Base-by-base conservation (phyloP, 2,797 vertebrate species). In the Babyrousa celebensis region DNA sequence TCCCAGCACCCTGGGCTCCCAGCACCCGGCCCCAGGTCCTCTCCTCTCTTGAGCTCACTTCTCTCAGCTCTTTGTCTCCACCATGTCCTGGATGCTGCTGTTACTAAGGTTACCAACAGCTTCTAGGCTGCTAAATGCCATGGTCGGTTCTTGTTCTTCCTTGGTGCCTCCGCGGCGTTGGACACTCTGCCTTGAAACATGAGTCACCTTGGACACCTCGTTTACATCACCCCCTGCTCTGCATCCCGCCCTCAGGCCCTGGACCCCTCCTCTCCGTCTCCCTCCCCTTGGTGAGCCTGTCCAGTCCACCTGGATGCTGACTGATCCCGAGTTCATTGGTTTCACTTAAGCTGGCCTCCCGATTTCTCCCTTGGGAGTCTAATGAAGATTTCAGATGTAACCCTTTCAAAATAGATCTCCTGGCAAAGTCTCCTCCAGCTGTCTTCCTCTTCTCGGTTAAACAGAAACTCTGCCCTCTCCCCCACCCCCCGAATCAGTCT, bases 91-190 rank as follows among this genome's bases (percentile, higher is more conserved):
- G 40, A 43, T 10, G 58, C 58, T 58, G 6, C 60, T 3, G 79
- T 29, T 20, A 6, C 91, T 60, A 29, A 1, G 58, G 85, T 54
- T 36, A n/a, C 29, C 56, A 6, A 27, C 77, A 71, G 25, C 32
- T 48, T 58, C 12, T 21, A 10, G 40, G 82, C 32, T 10, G 63
- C 36, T 4, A 16, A 20, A 0, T 5, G 43, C 21, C 0, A 15
- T 0, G 1, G 16, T 6, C 1, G 0, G 14, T 21, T 18, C 43
- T 48, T 32, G 4, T 1, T 58, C 29, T 4, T 32, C 43, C 85
- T 65, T 25, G 5, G 12, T 12, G 60, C 4, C 0, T 18, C 0
- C 0, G 43, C 14, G 17, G 58, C 1, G 2, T n/a, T 29, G 40
- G 71, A 5, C 0, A 1, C 67, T 62, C 25, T 43, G 67, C 58